Conservation (phyloP, 1,140 invertebrate species). For the Apis cerana region DNA sequence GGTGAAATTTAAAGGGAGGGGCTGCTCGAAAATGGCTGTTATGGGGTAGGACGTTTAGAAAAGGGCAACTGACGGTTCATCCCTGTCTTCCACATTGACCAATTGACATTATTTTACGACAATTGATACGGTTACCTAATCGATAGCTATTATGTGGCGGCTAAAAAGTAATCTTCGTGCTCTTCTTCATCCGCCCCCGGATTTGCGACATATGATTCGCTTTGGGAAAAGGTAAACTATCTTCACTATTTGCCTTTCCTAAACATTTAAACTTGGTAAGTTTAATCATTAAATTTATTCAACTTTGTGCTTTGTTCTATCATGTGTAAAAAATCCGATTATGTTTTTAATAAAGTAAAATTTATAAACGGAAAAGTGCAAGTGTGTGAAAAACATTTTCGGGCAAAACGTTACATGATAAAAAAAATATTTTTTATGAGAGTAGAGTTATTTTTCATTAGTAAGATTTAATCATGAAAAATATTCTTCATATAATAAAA, state of each 20-base stretch:
- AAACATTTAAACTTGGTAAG: background rate
- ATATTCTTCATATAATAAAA: background rate
- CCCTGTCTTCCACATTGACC: slow-evolving; percentile 65
- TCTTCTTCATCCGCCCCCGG: slow-evolving; percentile 69
- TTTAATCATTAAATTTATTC: background rate
- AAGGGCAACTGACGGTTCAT: slow-evolving; percentile 69
- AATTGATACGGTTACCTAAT: slow-evolving; percentile 66
- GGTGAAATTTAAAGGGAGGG: slow-evolving; percentile 75
- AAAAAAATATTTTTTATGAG: background rate
- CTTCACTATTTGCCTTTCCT: background rate
- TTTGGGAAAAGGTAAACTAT: slow-evolving; percentile 66
- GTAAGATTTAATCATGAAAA: background rate
- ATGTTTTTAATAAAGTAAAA: background rate
- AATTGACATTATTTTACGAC: slow-evolving; percentile 70
- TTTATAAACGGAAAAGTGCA: background rate
- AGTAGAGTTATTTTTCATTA: background rate
- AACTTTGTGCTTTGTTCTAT: background rate
- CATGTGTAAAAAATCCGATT: background rate
- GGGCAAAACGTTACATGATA: background rate
- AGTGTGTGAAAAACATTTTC: background rate
- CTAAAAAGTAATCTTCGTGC: slow-evolving; percentile 63
- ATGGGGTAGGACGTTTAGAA: slow-evolving; percentile 69
- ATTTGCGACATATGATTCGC: slow-evolving; percentile 59
- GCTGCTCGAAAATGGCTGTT: slow-evolving; percentile 75
- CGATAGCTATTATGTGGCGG: slow-evolving; percentile 73